Evolutionary conservation across 1,140 invertebrate genomes (phyloP).

Genomic region (Leguminivora glycinivorella): DNA sequence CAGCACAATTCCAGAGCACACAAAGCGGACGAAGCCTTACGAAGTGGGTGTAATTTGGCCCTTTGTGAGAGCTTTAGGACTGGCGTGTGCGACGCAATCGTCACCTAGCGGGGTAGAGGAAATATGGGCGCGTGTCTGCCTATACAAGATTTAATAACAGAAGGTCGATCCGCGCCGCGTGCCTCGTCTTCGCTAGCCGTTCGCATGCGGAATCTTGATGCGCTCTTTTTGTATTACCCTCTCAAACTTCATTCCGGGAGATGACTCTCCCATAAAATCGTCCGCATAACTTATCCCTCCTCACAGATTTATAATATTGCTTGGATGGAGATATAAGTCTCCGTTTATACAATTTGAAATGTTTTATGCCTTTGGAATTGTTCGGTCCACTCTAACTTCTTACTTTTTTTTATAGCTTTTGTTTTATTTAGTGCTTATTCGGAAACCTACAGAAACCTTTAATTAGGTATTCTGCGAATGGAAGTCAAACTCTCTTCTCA

Average conservation of each 20-base stretch:
- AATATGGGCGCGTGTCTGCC: conserved; percentile 25
- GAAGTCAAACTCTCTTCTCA: too few species aligned
- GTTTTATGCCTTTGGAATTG: conserved; percentile 28
- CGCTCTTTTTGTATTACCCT: conserved; percentile 47
- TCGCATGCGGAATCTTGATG: conserved; percentile 55
- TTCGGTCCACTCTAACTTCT: neutral
- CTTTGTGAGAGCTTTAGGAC: conserved; percentile 39
- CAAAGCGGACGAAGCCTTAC: conserved; percentile 41
- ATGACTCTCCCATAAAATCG: conserved; percentile 54
- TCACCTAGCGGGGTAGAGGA: conserved; percentile 20
- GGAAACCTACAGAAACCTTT: too few species aligned
- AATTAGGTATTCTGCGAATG: too few species aligned
- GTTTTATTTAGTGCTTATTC: neutral
- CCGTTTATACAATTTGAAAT: conserved; percentile 31
- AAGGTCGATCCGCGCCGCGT: conserved; percentile 32
- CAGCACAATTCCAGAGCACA: conserved; percentile 40
- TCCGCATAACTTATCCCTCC: conserved; percentile 54
- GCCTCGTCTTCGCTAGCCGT: conserved; percentile 31
- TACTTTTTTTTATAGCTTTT: conserved; percentile 15
- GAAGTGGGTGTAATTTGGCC: conserved; percentile 45
- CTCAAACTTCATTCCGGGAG: conserved; percentile 46
- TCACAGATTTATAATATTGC: conserved; percentile 50
- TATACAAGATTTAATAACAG: conserved; percentile 54
- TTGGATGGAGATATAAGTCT: conserved; percentile 18
- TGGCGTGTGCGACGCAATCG: conserved; percentile 36